Percentiles rank a stretch among this genome's conserved stretches.
phyloP scores from a whole-genome alignment of 2,797 vertebrate genomes.

The Columba guinea region DNA sequence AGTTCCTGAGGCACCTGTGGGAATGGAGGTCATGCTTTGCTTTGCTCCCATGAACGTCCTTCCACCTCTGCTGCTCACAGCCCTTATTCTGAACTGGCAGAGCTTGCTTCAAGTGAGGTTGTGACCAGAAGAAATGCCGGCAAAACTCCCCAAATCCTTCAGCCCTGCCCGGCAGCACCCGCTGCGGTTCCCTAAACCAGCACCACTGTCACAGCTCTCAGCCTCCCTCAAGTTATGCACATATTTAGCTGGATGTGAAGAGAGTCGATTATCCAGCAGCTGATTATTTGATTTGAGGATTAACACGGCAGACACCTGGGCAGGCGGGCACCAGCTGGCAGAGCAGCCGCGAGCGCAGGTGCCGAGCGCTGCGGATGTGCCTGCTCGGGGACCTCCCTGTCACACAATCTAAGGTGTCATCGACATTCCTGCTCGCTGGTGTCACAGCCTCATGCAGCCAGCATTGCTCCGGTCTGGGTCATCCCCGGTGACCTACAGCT shows the following conservation, averaged over 20 bases:
- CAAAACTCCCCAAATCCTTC: not conserved
- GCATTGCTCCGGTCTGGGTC: not conserved
- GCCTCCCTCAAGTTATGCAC: not conserved
- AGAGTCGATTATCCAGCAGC: not conserved
- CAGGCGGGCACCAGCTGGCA: not conserved
- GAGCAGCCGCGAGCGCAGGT: not conserved
- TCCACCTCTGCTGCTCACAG: not conserved
- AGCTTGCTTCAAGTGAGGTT: not conserved
- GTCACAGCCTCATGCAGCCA: not conserved
- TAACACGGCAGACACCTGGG: not conserved
- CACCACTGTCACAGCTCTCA: not conserved
- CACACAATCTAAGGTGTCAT: rapidly evolving
- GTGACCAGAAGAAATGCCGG: not conserved
- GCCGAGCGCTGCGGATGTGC: rapidly evolving
- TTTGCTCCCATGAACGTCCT: not conserved
- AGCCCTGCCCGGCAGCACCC: not conserved
- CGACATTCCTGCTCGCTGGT: rapidly evolving
- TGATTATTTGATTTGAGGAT: not conserved
- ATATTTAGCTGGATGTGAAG: not conserved
- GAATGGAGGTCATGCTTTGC: rapidly evolving
- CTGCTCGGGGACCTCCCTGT: rapidly evolving
- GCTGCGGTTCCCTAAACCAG: not conserved
- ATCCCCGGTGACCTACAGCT: not conserved
- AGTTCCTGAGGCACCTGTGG: not conserved
- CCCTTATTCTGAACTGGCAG: not conserved